A percentile compares a stretch with the other conserved stretches of the same genome.
phyloP scores from a whole-genome alignment of 1,140 invertebrate species.

The Drosophila subpulchrella region DNA sequence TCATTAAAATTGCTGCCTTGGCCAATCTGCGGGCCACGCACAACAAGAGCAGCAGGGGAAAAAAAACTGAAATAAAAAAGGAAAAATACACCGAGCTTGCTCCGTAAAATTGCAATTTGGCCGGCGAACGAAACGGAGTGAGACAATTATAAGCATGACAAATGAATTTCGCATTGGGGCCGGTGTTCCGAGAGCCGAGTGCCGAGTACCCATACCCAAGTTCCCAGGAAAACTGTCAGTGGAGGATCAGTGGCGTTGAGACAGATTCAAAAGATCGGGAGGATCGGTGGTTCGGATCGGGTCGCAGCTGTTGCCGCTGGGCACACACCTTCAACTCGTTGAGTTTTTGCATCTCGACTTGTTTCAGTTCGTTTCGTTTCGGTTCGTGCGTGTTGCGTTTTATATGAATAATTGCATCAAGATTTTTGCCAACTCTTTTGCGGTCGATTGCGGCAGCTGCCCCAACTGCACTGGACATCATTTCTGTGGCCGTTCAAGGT shows the following conservation, averaged over 20 bases:
- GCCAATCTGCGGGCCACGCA: constrained; percentile 54
- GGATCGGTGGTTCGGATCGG: not conserved
- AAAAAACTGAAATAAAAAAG: constrained; percentile 16
- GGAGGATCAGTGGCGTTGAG: constrained; percentile 36
- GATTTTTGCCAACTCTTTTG: constrained; percentile 57
- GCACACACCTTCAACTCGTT: constrained; percentile 68
- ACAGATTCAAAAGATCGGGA: constrained; percentile 42
- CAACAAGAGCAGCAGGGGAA: constrained; percentile 31
- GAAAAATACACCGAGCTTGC: constrained; percentile 26
- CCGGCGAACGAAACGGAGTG: constrained; percentile 56
- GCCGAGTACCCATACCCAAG: not conserved
- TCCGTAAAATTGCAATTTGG: constrained; percentile 69
- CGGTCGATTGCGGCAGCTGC: constrained; percentile 37
- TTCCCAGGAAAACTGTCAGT: constrained; percentile 71
- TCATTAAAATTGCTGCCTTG: constrained; percentile 76
- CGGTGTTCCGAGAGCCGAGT: constrained; percentile 15
- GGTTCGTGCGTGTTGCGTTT: constrained; percentile 33
- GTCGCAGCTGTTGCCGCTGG: constrained; percentile 64
- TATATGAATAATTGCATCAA: constrained; percentile 81
- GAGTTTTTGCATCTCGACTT: constrained; percentile 27
- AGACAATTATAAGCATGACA: constrained; percentile 83
- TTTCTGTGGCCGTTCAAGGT: constrained; percentile 62
- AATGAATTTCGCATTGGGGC: constrained; percentile 80
- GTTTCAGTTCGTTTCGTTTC: constrained; percentile 7
- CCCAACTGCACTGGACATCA: constrained; percentile 33